Conservation (phyloP, 2,888 invertebrate genomes). For the Carcina quercana region DNA sequence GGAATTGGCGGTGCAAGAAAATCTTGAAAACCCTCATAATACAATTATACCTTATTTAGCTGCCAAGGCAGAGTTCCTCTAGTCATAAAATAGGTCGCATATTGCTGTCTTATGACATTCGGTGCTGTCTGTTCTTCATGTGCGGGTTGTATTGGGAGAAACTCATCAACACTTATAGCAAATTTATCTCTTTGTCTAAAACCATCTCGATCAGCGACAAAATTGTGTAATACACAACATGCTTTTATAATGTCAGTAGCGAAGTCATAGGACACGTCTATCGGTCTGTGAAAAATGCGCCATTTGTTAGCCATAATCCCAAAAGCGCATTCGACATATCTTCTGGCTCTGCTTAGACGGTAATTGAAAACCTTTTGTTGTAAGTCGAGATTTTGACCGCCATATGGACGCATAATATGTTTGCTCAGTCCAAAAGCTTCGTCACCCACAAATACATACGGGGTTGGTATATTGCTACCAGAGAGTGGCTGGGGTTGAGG, state of each 20-base stretch:
- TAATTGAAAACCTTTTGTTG: constrained; percentile 6
- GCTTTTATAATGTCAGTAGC: constrained; percentile 7
- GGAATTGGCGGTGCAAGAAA: too few relatives aligned
- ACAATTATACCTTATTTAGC: too few relatives aligned
- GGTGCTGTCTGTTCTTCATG: too few relatives aligned
- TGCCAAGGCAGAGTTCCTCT: too few relatives aligned
- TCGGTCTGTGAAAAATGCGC: constrained; percentile 7
- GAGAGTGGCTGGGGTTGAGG: constrained; percentile 12
- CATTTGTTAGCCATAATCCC: constrained; percentile 10
- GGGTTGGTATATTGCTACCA: constrained; percentile 9
- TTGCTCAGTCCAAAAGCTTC: constrained; percentile 21
- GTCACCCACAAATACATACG: constrained; percentile 22
- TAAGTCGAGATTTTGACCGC: background rate
- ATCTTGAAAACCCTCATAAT: too few relatives aligned
- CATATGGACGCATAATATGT: constrained; percentile 14
- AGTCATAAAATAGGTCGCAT: too few relatives aligned
- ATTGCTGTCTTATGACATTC: too few relatives aligned
- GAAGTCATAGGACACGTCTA: constrained; percentile 3
- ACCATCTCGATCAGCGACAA: constrained; percentile 9
- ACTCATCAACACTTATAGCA: too few relatives aligned
- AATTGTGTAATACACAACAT: constrained; percentile 11
- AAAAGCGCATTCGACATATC: constrained; percentile 11
- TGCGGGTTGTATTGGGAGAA: too few relatives aligned
- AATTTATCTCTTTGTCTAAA: too few relatives aligned
- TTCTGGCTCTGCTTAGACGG: constrained; percentile 6